These are phyloP conservation scores for Anhinga anhinga DNA, from an alignment of 2,113 vertebrate genomes.

Conservation along the genomic window DNA sequence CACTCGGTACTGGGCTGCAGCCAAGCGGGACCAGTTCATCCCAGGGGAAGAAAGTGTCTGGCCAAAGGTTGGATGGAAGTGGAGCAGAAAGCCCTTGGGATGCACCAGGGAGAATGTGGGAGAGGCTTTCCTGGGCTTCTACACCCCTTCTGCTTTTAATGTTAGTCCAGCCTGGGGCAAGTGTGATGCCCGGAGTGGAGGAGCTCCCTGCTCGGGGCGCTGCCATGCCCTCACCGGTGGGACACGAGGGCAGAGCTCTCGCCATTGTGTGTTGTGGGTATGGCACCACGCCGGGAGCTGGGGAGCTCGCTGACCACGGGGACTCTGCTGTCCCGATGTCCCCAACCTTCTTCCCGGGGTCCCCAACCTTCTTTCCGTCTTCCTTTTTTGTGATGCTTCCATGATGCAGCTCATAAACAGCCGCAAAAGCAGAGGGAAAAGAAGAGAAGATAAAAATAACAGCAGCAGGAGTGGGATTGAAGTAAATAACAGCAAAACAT, in stretches of 20 bases:
- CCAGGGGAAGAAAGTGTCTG: accelerated
- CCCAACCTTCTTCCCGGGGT: accelerated
- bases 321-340: neutral
- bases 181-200: accelerated
- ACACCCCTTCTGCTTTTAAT: neutral
- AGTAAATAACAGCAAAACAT: conserved; percentile 49
- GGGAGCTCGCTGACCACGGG: neutral
- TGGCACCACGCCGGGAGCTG: accelerated
- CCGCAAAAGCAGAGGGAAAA: neutral
- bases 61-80: neutral
- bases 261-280: neutral
- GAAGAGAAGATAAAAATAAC: conserved; percentile 48
- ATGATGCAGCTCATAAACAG: neutral
- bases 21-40: neutral
- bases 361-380: neutral
- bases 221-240: accelerated
- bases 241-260: neutral
- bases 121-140: neutral
- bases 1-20: accelerated
- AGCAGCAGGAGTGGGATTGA: conserved; percentile 9
- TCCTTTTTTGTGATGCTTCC: neutral
- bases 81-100: neutral
- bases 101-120: neutral
- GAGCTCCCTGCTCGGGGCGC: neutral
- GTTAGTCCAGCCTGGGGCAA: accelerated